Conservation (phyloP, 1,140 invertebrate species). For the Bombus fervidus region DNA sequence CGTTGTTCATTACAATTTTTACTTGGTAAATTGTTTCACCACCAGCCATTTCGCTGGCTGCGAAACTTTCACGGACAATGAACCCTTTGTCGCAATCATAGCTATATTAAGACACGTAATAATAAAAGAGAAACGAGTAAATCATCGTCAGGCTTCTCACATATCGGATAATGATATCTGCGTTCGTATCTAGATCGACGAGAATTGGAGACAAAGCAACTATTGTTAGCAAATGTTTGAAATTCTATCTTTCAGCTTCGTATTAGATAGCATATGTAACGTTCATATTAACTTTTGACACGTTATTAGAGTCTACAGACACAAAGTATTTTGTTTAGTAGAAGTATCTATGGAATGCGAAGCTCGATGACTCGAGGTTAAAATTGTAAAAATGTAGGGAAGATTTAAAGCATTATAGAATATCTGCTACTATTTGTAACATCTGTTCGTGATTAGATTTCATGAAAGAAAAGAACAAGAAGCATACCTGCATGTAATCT, state of each 20-base stretch:
- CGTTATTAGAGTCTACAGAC: background rate
- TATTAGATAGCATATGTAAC: background rate
- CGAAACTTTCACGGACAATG: background rate
- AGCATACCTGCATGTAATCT: background rate
- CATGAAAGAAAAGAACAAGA: background rate
- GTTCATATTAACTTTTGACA: background rate
- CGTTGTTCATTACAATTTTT: slow-evolving; percentile 25
- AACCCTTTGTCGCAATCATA: background rate
- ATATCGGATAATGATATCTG: background rate
- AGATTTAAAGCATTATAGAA: too few species aligned
- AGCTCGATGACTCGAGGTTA: background rate
- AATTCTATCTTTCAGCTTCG: too few species aligned
- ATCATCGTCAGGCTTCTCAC: background rate
- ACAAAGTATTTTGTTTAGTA: background rate
- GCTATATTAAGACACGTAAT: background rate
- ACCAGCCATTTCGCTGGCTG: background rate
- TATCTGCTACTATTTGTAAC: too few species aligned
- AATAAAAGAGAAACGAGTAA: background rate
- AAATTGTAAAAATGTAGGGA: background rate
- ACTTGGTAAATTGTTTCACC: slow-evolving; percentile 14
- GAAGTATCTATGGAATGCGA: background rate
- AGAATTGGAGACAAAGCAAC: background rate
- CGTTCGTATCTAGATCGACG: background rate
- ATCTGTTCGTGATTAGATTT: too few species aligned
- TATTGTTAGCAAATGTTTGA: too few species aligned